Evolutionary conservation across 2,797 vertebrate genomes (phyloP).

Genomic region (Scyliorhinus canicula): DNA sequence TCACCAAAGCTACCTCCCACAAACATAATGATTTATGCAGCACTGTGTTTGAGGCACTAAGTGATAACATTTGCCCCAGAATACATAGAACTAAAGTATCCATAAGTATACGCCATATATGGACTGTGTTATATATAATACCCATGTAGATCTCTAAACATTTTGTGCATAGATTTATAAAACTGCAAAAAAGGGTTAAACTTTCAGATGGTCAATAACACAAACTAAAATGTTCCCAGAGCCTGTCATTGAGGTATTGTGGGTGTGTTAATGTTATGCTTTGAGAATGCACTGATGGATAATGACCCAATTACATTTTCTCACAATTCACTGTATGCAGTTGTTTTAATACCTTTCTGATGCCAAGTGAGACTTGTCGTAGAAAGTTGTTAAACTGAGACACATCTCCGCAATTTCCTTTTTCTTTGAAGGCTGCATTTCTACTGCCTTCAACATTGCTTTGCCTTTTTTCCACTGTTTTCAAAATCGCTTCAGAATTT

Average conservation of each 20-base stretch:
- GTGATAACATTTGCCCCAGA: neutral
- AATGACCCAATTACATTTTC: slow-evolving; percentile 32
- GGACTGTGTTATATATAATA: neutral
- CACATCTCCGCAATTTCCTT: slow-evolving; percentile 5
- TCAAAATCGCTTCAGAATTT: slow-evolving; percentile 18
- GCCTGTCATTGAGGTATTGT: slow-evolving; percentile 31
- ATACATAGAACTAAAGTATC: neutral
- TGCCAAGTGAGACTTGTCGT: slow-evolving; percentile 23
- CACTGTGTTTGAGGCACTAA: neutral
- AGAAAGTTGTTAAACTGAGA: slow-evolving; percentile 32
- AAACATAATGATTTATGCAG: neutral
- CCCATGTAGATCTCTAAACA: neutral
- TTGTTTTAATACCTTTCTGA: slow-evolving; percentile 30
- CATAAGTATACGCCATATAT: neutral
- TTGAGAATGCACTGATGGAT: slow-evolving; percentile 34
- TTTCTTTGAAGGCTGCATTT: neutral
- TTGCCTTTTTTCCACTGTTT: slow-evolving; percentile 28
- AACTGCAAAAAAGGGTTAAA: neutral
- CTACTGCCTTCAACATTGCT: slow-evolving; percentile 3
- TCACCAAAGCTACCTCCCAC: neutral
- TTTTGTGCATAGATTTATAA: neutral
- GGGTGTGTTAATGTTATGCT: neutral
- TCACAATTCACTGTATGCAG: slow-evolving; percentile 5
- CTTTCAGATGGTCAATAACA: neutral
- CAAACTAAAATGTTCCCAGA: neutral